Percentiles rank a stretch among this genome's conserved stretches.
These are phyloP conservation scores for Orestias chungarensis DNA, from an alignment of 2,797 vertebrate species.

Conservation along the genomic window DNA sequence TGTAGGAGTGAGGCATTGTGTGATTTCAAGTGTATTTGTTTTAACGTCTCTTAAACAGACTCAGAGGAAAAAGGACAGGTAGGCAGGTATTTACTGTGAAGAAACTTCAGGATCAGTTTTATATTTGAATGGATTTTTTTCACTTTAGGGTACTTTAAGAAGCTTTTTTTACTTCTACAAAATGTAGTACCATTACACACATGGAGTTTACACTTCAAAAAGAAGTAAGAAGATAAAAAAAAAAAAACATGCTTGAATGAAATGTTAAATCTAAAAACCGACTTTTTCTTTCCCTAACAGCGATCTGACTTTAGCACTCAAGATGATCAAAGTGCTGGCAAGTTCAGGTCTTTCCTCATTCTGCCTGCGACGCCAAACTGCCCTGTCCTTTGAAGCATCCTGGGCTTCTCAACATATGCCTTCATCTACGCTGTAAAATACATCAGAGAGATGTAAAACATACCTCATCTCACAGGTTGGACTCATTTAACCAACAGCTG, in stretches of 20 bases:
- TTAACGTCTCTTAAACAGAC: constrained; percentile 37
- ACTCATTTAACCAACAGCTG: constrained; percentile 49
- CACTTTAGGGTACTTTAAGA: constrained; percentile 2
- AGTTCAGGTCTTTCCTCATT: constrained; percentile 57
- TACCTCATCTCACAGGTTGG: constrained; percentile 39
- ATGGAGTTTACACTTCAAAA: constrained; percentile 38
- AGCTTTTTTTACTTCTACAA: constrained; percentile 18
- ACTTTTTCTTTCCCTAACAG: constrained; percentile 40
- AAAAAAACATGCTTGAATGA: constrained; percentile 28
- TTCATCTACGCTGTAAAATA: constrained; percentile 62
- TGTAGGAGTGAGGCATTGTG: constrained; percentile 30
- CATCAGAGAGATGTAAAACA: constrained; percentile 61
- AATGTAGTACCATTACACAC: constrained; percentile 11
- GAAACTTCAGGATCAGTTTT: constrained; percentile 10
- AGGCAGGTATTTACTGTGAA: constrained; percentile 11
- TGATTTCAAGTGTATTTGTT: constrained; percentile 48
- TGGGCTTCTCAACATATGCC: constrained; percentile 38
- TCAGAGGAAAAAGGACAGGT: background rate
- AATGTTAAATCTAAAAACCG: constrained; percentile 45
- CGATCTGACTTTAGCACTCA: constrained; percentile 44
- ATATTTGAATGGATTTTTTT: constrained; percentile 8
- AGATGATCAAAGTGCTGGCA: constrained; percentile 68
- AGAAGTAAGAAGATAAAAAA: constrained; percentile 9
- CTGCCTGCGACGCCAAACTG: constrained; percentile 54
- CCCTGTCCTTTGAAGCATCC: constrained; percentile 63